Conservation (phyloP, 2,113 vertebrate genomes). For the Oreotrochilus melanogaster region DNA sequence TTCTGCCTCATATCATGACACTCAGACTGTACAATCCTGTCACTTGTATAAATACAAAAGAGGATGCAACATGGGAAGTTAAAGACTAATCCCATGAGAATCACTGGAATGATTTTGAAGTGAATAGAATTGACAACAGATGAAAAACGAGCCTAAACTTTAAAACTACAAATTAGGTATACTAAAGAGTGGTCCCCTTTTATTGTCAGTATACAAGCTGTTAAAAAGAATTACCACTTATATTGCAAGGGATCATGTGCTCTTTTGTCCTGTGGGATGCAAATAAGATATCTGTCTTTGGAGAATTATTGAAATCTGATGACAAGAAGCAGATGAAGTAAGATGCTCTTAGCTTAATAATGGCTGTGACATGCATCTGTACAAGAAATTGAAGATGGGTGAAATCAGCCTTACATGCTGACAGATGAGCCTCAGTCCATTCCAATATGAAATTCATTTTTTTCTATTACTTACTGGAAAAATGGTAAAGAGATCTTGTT, state of each 20-base stretch:
- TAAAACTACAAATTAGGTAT: background rate
- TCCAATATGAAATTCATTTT: background rate
- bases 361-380: background rate
- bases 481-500: background rate
- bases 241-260: background rate
- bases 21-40: background rate
- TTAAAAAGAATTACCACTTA: background rate
- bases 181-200: background rate
- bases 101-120: background rate
- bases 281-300: background rate
- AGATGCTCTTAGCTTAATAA: background rate
- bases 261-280: background rate
- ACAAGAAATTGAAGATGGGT: background rate
- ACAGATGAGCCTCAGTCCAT: background rate
- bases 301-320: conserved; percentile 28
- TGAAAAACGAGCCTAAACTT: conserved; percentile 1
- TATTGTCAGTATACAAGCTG: background rate
- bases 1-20: background rate
- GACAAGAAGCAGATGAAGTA: background rate
- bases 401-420: background rate
- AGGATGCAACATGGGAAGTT: background rate
- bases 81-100: background rate
- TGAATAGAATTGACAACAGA: background rate
- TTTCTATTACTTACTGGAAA: background rate
- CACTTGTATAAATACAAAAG: background rate